A percentile compares a stretch with the other conserved stretches of the same genome.
phyloP scores from a whole-genome alignment of 2,888 invertebrate species.

The Xestia ashworthii region DNA sequence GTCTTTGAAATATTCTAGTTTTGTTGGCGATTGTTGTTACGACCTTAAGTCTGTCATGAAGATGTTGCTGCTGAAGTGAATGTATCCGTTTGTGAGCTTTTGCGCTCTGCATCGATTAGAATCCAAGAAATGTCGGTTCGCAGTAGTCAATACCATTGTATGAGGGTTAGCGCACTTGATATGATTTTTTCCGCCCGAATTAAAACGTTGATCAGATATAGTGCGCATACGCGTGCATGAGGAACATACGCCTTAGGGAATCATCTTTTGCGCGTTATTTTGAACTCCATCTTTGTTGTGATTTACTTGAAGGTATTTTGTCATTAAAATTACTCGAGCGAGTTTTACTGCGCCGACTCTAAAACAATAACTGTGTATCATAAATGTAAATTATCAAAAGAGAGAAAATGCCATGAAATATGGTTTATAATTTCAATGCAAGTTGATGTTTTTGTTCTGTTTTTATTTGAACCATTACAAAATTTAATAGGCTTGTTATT shows the following conservation, averaged over 20 bases:
- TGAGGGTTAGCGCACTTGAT: not conserved
- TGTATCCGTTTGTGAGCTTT: not conserved
- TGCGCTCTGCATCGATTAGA: not conserved
- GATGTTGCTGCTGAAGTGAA: not conserved
- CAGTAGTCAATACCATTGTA: not conserved
- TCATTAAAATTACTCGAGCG: not conserved
- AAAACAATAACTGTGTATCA: not conserved
- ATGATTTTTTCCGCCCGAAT: not conserved
- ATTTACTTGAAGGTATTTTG: not conserved
- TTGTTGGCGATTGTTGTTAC: not conserved
- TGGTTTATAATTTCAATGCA: constrained; percentile 19
- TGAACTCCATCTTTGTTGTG: constrained; percentile 2
- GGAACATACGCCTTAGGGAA: not conserved
- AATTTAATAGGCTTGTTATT: constrained; percentile 6
- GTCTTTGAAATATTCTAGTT: not conserved
- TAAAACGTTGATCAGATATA: not conserved
- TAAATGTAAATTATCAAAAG: not conserved
- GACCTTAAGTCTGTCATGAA: not conserved
- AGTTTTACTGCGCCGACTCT: not conserved
- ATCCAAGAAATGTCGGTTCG: not conserved
- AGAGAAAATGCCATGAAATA: not conserved
- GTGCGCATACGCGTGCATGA: not conserved
- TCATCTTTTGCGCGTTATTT: constrained; percentile 2
- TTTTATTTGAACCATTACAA: constrained; percentile 9
- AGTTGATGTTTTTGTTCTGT: not conserved